Evolutionary conservation across 2,888 invertebrate species (phyloP), one percentile per base, ranked within the genome.

Genomic region (Drosophila merina): DNA sequence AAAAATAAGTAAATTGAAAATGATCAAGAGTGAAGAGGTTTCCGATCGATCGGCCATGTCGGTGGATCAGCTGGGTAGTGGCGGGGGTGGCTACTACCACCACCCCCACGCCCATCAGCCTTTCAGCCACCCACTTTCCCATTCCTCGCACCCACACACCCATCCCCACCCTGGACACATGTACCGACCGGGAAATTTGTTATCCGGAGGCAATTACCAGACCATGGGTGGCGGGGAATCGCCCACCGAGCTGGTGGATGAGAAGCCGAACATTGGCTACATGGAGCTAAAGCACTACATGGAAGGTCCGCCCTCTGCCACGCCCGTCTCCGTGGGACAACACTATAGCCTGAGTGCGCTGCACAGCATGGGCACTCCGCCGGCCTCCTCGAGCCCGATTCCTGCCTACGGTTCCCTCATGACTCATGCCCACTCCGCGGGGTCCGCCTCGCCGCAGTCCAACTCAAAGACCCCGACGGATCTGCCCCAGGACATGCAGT

Each of bases 11-110:
- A 7, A 25, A 31, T 36, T 57, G 33, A 72, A 64, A 28, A 91
- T 91, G 91, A 90, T 91, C 31, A 91, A 91, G 85, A 90, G 89
- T 84, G 91, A 91, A 81, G 91, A 91, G 57, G 75, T 89, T 62
- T 76, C 88, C 40, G 90, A 91, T 45, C 77, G 78, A 5, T 63
- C 70, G 62, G 49, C 52, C 2, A 80, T 86, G 86, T 59, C 36
- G 44, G 74, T 74, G 8, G 87, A 85, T 55, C 75, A 79, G 12
- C 45, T 82, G 47, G 79, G 77, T 6, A 75, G 74, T 30, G 86
- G 76, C 54, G 72, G 20, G 20, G 20, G 73, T 9, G 66, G 72
- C 51, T 79, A 81, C 51, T 79, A 86, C 48, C 75, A 77, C 28
- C 77, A 78, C 58, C 78, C 54, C 14, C 55, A 76, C 25, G 36